Evolutionary conservation across 2,888 invertebrate genomes (phyloP), one percentile per base, ranked within the genome.

Genomic region (Drosophila hamatofila): DNA sequence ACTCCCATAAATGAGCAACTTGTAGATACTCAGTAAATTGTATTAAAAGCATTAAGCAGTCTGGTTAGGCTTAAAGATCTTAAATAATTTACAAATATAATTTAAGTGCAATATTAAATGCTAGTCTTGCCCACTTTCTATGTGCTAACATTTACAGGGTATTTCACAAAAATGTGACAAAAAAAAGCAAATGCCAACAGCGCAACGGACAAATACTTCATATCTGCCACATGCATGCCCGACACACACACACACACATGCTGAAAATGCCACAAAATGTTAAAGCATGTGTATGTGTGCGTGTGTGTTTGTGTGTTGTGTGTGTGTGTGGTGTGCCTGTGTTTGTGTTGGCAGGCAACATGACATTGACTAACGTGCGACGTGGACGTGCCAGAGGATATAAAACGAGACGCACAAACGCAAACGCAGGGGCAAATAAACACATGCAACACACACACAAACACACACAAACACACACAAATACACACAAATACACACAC

Each of bases 361-460:
- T 78, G 78, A 78, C 78, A 78, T 78, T 78, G 77, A 78, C 74
- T 78, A 78, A 78, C 78, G 77, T 78, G 77, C 74, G 61, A 74
- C 70, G 55, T 64, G 70, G 37, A 74, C 70, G 67, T 78, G 74
- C 70, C 70, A 70, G 65, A 74, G 74, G 48, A 62, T 60, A 68
- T 37, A 27, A 67, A 57, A 46, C 21, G 48, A 58, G 42, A 58
- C 49, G 6, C 60, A 35, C 55, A 51, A 51, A 52, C 44, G 33
- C 49, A 33, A 33, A 49, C 49, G 49, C 49, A 49, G 27, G 48
- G 48, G 48, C 48, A 49, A 49, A 49, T 18, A 49, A 49, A 49
- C 48, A 49, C 59, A 35, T 44, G 49, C 56, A 58, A 23, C 1
- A 64, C 37, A 65, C 12, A 18, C 33, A 54, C 37, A 46, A 14